Percentiles rank a stretch among this genome's conserved stretches.
Evolutionary conservation across 1,140 invertebrate species (phyloP).

Genomic region (Pollicipes pollicipes): DNA sequence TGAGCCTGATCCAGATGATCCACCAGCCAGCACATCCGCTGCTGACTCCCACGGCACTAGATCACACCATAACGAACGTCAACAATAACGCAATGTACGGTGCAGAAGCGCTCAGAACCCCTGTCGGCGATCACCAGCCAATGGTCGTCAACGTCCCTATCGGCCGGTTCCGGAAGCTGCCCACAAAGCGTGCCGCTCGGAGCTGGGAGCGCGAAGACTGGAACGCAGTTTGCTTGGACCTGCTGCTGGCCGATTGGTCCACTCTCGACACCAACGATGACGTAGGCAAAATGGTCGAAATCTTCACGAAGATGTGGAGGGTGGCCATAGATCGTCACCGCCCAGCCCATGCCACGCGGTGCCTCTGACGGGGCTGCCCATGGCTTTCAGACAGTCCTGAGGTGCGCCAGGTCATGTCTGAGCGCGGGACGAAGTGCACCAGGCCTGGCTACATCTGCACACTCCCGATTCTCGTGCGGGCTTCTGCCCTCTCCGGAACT

Average conservation of each 20-base stretch:
- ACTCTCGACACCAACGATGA: neutral
- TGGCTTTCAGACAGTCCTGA: neutral
- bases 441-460: neutral
- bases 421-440: neutral
- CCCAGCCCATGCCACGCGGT: no score
- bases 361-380: neutral
- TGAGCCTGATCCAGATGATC: neutral
- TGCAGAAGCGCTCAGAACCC: neutral
- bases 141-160: neutral
- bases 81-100: neutral
- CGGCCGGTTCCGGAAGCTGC: neutral
- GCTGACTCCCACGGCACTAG: neutral
- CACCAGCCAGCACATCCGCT: neutral
- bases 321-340: neutral
- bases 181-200: neutral
- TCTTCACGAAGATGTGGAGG: neutral
- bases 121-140: neutral
- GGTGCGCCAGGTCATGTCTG: neutral
- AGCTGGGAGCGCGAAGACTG: neutral
- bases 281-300: neutral
- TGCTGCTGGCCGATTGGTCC: neutral
- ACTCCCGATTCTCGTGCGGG: neutral
- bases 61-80: neutral
- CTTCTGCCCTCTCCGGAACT: neutral
- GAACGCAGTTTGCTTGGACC: neutral